These are phyloP conservation scores for Dysmachus trigonus DNA, from an alignment of 2,888 invertebrate species.

Conservation along the genomic window DNA sequence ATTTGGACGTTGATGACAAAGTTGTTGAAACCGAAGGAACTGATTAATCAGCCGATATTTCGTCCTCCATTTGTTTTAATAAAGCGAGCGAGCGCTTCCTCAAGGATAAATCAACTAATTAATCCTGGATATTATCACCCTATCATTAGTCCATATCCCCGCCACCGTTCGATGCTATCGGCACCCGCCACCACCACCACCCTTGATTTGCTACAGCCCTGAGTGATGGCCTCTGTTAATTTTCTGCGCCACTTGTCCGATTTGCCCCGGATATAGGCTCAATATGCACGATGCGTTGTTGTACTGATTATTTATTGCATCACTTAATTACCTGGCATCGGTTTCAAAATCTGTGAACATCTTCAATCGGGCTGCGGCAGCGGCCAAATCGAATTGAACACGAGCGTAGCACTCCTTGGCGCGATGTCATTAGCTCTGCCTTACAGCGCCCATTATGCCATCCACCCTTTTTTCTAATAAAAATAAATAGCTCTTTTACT, in stretches of 20 bases:
- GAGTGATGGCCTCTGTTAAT: not conserved
- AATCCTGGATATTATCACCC: not conserved
- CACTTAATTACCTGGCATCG: constrained; percentile 7
- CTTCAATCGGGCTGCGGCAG: not conserved
- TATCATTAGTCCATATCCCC: not conserved
- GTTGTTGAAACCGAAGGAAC: not conserved
- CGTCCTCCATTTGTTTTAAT: not conserved
- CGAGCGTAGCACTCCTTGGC: not conserved
- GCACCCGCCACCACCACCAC: not conserved
- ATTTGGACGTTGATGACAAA: not conserved
- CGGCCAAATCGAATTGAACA: not conserved
- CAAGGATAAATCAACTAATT: not conserved
- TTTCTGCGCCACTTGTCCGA: not conserved
- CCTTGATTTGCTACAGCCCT: not conserved
- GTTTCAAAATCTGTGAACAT: not conserved
- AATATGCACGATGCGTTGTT: not conserved
- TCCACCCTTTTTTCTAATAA: not conserved
- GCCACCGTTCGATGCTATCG: not conserved
- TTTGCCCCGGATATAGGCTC: not conserved
- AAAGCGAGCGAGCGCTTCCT: not conserved
- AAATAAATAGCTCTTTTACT: not conserved
- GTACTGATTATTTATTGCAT: not conserved
- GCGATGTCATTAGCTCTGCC: not conserved
- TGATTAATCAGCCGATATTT: not conserved
- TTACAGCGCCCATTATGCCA: not conserved